Evolutionary conservation across 2,888 invertebrate genomes (phyloP), one percentile per base, ranked within the genome.

Genomic region (Drosophila quinaria): DNA sequence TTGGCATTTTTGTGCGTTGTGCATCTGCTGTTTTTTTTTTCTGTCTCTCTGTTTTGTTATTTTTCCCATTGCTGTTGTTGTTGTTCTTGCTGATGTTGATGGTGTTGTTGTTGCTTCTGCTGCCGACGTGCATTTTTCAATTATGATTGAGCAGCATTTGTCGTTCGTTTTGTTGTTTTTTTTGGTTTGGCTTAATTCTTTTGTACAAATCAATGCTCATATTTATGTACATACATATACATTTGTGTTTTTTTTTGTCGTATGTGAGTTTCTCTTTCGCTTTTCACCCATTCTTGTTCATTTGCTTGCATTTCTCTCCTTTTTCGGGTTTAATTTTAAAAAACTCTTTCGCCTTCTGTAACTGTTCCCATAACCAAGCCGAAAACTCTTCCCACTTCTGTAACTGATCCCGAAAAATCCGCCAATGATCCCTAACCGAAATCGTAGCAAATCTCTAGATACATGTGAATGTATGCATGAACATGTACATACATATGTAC

Each of bases 141-240:
- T 84, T 84, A 84, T 84, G 84, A 89, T 84, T 88, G 84, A 84
- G 88, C 84, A 66, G 90, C 82, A 87, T 89, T 84, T 89, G 84
- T 81, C 88, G 82, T 70, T 74, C 74, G 86, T 89, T 88, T 87
- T 88, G 82, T 89, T 84, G 80, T 87, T 88, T 25, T 19, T 25
- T 25, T 81, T 76, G 76, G 76, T 88, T 89, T 85, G 86, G 88
- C 84, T 84, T 81, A 87, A 75, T 76, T 86, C 69, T 33, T 70
- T 74, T 85, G 46, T 44, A 22, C 33, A 50, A 33, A 19, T 35
- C 19, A 22, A 50, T 19, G 13, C 17, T 9, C 10, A 8, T 22
- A 42, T 15, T 3, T 15, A n/a, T 17, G n/a, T 37, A n/a, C n/a
- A n/a, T n/a, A n/a, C n/a, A n/a, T n/a, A 37, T 11, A 3, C 2